These are phyloP conservation scores for Chiloscyllium plagiosum DNA, from an alignment of 2,113 vertebrate species.

Conservation along the genomic window DNA sequence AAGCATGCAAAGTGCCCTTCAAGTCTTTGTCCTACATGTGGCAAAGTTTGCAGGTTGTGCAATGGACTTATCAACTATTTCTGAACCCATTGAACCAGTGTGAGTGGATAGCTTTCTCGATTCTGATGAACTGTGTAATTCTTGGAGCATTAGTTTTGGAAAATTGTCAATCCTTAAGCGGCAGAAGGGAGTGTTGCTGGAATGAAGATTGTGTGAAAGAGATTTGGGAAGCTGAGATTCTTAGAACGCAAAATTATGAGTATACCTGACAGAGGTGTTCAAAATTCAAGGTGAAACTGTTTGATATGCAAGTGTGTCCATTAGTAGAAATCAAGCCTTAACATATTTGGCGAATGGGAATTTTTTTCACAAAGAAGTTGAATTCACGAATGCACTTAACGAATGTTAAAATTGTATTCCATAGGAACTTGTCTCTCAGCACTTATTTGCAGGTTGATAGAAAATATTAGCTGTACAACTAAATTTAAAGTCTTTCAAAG, in stretches of 20 bases:
- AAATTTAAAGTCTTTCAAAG: background rate
- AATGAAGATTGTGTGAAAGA: background rate
- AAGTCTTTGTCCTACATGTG: too few relatives aligned
- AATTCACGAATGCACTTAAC: too few relatives aligned
- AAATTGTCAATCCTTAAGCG: background rate
- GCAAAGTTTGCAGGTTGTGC: too few relatives aligned
- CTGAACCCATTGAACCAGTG: too few relatives aligned
- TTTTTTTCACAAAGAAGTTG: background rate
- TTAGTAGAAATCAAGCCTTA: background rate
- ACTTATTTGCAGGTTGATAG: background rate
- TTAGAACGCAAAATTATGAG: background rate
- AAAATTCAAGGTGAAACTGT: background rate
- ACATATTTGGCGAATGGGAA: background rate
- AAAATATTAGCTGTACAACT: background rate
- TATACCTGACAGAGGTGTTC: background rate
- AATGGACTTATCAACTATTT: too few relatives aligned
- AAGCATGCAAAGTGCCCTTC: background rate
- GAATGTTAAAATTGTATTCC: background rate
- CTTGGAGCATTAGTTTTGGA: background rate
- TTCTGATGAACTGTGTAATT: background rate
- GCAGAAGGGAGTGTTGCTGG: background rate
- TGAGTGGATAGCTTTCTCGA: background rate
- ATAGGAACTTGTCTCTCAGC: background rate
- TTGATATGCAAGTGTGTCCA: background rate
- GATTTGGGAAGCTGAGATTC: background rate